Evolutionary conservation across 2,888 invertebrate species (phyloP).

Genomic region (Entomobrya multifasciata): DNA sequence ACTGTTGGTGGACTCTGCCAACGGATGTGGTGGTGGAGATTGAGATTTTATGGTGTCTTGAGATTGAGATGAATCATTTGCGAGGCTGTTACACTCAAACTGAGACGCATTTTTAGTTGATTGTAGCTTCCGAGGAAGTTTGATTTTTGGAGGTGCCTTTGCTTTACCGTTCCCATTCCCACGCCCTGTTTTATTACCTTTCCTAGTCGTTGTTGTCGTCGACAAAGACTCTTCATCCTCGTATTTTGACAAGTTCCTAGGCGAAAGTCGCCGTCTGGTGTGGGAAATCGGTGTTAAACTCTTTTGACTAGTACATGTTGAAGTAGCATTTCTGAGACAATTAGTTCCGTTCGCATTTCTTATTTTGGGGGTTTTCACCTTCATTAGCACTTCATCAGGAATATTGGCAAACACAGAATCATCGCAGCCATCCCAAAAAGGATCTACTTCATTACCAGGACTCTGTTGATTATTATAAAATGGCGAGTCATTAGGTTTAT

Average conservation of each 20-base stretch:
- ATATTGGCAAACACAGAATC: conserved; percentile 76
- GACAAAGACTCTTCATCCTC: conserved; percentile 20
- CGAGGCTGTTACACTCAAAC: neutral
- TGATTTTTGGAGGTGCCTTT: conserved; percentile 35
- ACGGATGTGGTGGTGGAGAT: neutral
- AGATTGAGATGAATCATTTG: neutral
- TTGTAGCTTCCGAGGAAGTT: conserved; percentile 10
- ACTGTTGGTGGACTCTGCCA: neutral
- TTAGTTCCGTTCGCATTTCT: neutral
- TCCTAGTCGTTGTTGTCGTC: conserved; percentile 8
- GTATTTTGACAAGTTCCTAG: neutral
- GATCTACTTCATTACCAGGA: neutral
- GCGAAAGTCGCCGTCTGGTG: neutral
- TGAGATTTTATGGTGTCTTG: neutral
- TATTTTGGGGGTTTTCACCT: neutral
- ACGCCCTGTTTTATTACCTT: neutral
- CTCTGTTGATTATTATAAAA: conserved; percentile 32
- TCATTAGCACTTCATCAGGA: conserved; percentile 66
- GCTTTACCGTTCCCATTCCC: conserved; percentile 11
- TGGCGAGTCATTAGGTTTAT: neutral
- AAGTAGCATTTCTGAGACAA: neutral
- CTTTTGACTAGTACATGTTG: neutral
- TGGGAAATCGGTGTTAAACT: conserved; percentile 2
- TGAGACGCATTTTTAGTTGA: neutral
- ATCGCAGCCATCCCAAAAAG: conserved; percentile 63